phyloP scores from a whole-genome alignment of 2,113 vertebrate species.

The Delphinus delphis region DNA sequence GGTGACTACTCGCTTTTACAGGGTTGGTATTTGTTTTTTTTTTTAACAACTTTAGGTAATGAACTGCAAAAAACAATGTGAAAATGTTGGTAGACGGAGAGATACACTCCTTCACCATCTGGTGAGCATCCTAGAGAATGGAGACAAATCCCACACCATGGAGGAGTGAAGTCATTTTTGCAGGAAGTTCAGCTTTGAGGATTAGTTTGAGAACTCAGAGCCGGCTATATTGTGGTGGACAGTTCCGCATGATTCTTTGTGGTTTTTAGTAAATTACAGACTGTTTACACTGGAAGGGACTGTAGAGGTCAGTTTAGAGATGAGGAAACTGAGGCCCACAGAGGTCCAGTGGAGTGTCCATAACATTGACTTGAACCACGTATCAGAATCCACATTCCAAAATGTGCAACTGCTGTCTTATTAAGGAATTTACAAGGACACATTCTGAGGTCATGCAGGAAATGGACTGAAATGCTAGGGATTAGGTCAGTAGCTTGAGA shows the following conservation, averaged over 20 bases:
- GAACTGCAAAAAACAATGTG: neutral
- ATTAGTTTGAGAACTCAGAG: neutral
- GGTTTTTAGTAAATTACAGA: neutral
- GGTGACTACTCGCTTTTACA: neutral
- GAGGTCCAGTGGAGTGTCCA: neutral
- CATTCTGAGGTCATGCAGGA: slow-evolving; percentile 52
- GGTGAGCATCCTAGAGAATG: neutral
- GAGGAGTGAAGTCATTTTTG: neutral
- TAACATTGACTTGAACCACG: neutral
- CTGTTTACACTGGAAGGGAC: neutral
- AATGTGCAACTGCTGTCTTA: neutral
- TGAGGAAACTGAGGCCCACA: slow-evolving; percentile 4
- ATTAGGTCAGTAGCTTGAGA: slow-evolving; percentile 48
- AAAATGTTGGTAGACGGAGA: neutral
- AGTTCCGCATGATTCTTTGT: neutral
- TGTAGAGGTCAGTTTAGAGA: neutral
- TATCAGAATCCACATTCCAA: neutral
- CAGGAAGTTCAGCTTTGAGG: neutral
- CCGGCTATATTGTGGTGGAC: neutral
- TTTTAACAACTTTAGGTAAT: neutral
- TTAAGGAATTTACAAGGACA: slow-evolving; percentile 22
- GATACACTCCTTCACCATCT: neutral
- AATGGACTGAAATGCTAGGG: neutral
- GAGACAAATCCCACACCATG: neutral
- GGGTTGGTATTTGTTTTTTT: neutral